A percentile compares a stretch with the other conserved stretches of the same genome.
Evolutionary conservation across 1,140 invertebrate genomes (phyloP).

Genomic region (Pectinophora gossypiella): DNA sequence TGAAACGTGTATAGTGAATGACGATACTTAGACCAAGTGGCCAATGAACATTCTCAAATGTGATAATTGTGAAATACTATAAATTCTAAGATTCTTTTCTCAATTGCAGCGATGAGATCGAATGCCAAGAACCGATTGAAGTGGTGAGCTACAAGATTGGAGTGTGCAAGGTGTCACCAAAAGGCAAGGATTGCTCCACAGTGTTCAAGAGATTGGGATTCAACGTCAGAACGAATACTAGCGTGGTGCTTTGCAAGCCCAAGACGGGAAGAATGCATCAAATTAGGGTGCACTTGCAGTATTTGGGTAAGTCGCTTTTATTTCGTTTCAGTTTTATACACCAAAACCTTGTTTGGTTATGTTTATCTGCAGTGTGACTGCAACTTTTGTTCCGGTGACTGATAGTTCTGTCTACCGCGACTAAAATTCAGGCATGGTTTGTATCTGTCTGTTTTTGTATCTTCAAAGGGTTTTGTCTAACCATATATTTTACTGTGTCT

Average conservation of each 20-base stretch:
- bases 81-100: too few relatives aligned
- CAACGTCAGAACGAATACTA: slow-evolving; percentile 90
- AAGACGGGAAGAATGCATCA: slow-evolving; percentile 98
- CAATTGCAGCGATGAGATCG: slow-evolving; percentile 82
- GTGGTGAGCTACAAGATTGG: slow-evolving; percentile 97
- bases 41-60: too few relatives aligned
- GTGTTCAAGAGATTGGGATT: slow-evolving; percentile 92
- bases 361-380: background rate
- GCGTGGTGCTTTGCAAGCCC: slow-evolving; percentile 94
- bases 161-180: slow-evolving; percentile 92
- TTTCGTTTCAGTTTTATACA: too few relatives aligned
- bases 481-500: too few relatives aligned
- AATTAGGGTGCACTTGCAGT: slow-evolving; percentile 99
- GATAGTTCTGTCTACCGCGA: too few relatives aligned
- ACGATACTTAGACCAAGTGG: too few relatives aligned
- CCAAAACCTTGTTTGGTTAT: background rate
- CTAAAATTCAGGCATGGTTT: too few relatives aligned
- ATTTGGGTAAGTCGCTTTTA: slow-evolving; percentile 91
- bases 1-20: too few relatives aligned
- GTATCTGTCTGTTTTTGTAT: too few relatives aligned
- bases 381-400: too few relatives aligned
- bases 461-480: too few relatives aligned
- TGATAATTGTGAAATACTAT: too few relatives aligned
- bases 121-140: slow-evolving; percentile 94
- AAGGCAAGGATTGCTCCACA: slow-evolving; percentile 93